These are phyloP conservation scores for Anastrepha obliqua DNA, from an alignment of 1,140 invertebrate species.

Conservation along the genomic window DNA sequence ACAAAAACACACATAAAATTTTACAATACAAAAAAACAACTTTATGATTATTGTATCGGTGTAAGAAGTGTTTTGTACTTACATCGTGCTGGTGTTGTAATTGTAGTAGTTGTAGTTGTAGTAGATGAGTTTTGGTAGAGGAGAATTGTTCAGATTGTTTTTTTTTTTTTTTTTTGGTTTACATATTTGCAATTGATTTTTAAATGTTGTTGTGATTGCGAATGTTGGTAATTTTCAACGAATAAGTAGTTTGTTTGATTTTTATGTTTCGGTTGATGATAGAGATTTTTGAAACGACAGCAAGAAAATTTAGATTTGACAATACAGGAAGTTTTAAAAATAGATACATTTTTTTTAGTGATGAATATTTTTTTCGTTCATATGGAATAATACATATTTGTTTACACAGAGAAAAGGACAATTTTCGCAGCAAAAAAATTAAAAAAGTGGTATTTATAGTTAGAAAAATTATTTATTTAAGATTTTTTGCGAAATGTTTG, in stretches of 20 bases:
- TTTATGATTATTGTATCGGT: constrained; percentile 49
- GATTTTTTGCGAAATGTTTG: constrained; percentile 43
- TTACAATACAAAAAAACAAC: constrained; percentile 1
- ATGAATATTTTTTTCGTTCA: constrained; percentile 14
- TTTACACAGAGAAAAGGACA: constrained; percentile 35
- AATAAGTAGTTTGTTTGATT: constrained; percentile 48
- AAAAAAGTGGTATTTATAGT: constrained; percentile 10
- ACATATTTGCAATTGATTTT: constrained; percentile 6
- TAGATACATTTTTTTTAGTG: constrained; percentile 18
- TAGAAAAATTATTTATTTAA: background rate
- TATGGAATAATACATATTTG: constrained; percentile 40
- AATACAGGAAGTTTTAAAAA: constrained; percentile 50
- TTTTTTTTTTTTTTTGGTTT: constrained; percentile 45
- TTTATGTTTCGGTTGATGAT: constrained; percentile 29
- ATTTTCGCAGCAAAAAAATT: background rate
- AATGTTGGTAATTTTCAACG: constrained; percentile 53
- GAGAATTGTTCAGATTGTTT: background rate
- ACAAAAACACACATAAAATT: constrained; percentile 8
- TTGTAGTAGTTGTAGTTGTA: constrained; percentile 57
- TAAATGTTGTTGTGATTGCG: constrained; percentile 54
- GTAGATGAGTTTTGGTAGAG: constrained; percentile 52
- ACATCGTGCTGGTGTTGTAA: constrained; percentile 73
- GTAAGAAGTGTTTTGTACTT: constrained; percentile 67
- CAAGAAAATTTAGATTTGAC: constrained; percentile 50
- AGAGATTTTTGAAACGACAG: constrained; percentile 43